phyloP scores from a whole-genome alignment of 2,797 vertebrate species.

The Rhinatrema bivittatum region DNA sequence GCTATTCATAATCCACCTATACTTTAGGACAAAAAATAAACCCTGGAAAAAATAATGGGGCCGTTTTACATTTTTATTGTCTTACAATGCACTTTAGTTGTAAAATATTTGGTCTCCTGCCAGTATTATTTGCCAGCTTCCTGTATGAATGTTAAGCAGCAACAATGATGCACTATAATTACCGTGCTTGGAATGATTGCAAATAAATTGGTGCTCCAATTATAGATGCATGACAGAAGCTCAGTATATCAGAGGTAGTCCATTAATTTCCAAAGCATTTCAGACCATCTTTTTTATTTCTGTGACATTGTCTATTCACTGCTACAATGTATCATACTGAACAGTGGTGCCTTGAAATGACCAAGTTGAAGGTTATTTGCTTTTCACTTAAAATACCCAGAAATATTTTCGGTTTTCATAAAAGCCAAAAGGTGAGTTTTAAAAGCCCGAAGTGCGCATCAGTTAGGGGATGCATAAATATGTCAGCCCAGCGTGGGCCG shows the following conservation, averaged over 20 bases:
- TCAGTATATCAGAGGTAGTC: slow-evolving; percentile 55
- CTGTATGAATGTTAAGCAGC: slow-evolving; percentile 56
- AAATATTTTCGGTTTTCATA: no score
- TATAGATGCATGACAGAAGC: slow-evolving; percentile 56
- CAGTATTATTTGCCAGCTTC: slow-evolving; percentile 44
- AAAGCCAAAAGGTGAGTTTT: no score
- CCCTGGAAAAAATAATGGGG: no score
- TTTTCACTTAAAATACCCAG: no score
- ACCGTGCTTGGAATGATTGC: slow-evolving; percentile 64
- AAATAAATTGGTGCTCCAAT: slow-evolving; percentile 67
- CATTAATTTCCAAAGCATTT: slow-evolving; percentile 65
- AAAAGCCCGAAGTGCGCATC: no score
- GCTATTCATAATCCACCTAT: no score
- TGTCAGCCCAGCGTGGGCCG: no score
- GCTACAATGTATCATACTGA: slow-evolving; percentile 38
- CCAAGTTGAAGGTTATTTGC: no score
- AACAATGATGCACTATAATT: slow-evolving; percentile 60
- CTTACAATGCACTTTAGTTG: slow-evolving; percentile 30
- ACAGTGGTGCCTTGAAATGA: slow-evolving; percentile 31
- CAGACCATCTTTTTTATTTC: slow-evolving; percentile 43
- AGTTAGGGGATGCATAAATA: no score
- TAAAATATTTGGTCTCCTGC: slow-evolving; percentile 40
- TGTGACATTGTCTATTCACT: slow-evolving; percentile 40
- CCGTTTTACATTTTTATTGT: slow-evolving; percentile 28
- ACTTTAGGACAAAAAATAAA: no score